Evolutionary conservation across 2,797 vertebrate species (phyloP), one percentile per base, ranked within the genome.

Genomic region (Meriones psammophilus): DNA sequence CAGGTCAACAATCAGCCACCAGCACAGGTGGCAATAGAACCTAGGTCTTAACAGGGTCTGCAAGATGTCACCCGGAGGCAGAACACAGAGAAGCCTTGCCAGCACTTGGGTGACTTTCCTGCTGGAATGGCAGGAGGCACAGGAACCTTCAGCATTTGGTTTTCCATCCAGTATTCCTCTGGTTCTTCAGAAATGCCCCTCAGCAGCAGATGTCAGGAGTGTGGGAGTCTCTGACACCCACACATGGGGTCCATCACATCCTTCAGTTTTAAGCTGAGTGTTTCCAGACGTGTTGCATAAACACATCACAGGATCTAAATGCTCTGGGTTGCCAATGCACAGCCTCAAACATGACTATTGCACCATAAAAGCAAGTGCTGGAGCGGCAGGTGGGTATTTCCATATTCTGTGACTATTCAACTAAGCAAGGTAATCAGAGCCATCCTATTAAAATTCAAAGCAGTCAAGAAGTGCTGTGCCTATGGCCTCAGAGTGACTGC

Each of bases 71-170:
- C 92, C 83, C 76, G 74, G n/a, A 1, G 4, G 42, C 54, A 69
- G 36, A 58, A 42, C 7, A 15, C 56, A 42, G 54, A n/a, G 68
- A 73, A 73, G 62, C 30, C 12, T 33, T 0, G 0, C 18, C 12
- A 39, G 20, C 15, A 22, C 54, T n/a, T 1, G 2, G 9, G 30
- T 6, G 46, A 14, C 20, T 0, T 42, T 42, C 26, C 62, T 60
- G 22, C 33, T 58, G 8, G n/a, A 54, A 24, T 3, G 39, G 42
- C 28, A 46, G 88, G 14, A 22, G 22, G 1, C 60, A 18, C 3
- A 1, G 0, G 3, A 30, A 3, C 17, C 4, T 42, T 46, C n/a
- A 42, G 9, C 30, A 3, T 8, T 7, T 3, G 5, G 33, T 26
- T 8, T 28, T 58, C 62, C 3, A 1, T 8, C 20, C n/a, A 30